phyloP scores from a whole-genome alignment of 2,113 vertebrate species.

The Silurus meridionalis region DNA sequence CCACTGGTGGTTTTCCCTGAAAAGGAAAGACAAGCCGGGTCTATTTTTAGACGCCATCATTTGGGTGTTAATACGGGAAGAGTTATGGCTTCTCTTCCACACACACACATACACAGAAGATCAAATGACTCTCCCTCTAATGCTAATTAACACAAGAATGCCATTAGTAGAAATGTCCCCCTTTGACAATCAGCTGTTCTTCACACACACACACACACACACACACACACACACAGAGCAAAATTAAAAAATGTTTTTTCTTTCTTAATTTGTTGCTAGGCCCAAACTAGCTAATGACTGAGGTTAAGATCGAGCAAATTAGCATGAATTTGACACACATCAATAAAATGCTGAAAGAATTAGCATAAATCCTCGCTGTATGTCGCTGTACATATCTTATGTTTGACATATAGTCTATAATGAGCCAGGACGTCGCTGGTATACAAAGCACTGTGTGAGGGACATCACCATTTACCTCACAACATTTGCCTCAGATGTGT shows the following conservation, averaged over 20 bases:
- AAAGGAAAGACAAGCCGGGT: background rate
- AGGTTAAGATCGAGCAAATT: background rate
- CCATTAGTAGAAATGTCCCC: constrained; percentile 54
- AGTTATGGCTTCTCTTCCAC: background rate
- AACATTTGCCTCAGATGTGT: background rate
- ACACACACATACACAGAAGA: background rate
- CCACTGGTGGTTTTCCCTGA: background rate
- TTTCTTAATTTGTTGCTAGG: background rate
- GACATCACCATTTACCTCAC: background rate
- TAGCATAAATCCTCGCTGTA: background rate
- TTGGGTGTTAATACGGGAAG: background rate
- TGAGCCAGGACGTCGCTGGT: background rate
- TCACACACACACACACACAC: constrained; percentile 29
- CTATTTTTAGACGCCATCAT: constrained; percentile 34
- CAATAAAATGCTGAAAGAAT: background rate
- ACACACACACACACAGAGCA: constrained; percentile 1
- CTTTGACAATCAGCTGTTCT: constrained; percentile 58
- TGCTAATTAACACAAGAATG: constrained; percentile 56
- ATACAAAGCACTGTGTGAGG: background rate
- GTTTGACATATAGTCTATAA: no score
- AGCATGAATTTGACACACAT: background rate
- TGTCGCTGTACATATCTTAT: background rate
- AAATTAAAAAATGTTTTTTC: background rate
- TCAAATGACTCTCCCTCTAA: constrained; percentile 26
- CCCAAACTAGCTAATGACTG: no score